These are phyloP conservation scores for Galleria mellonella DNA, from an alignment of 1,140 invertebrate genomes.

Conservation along the genomic window DNA sequence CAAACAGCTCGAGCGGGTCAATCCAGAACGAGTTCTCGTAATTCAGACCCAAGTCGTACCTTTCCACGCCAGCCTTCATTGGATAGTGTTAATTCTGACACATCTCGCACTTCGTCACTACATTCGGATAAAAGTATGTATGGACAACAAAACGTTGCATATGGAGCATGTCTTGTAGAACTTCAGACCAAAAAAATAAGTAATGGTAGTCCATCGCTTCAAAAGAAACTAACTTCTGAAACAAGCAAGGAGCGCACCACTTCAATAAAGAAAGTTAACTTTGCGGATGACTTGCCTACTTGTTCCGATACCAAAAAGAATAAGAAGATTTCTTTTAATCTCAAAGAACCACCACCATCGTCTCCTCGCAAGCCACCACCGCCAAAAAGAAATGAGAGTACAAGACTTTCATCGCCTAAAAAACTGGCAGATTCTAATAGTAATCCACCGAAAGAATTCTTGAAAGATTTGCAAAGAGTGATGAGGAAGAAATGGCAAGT, in stretches of 20 bases:
- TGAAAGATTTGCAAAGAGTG: constrained; percentile 90
- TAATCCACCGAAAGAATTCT: constrained; percentile 88
- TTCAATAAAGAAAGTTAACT: constrained; percentile 59
- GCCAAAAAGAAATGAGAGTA: constrained; percentile 83
- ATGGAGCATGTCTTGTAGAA: constrained; percentile 54
- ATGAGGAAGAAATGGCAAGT: constrained; percentile 97
- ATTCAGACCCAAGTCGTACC: constrained; percentile 24
- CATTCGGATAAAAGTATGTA: constrained; percentile 54
- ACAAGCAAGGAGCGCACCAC: constrained; percentile 40
- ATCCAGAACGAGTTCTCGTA: constrained; percentile 14
- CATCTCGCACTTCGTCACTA: constrained; percentile 44
- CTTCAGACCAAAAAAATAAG: constrained; percentile 52
- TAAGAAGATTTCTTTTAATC: constrained; percentile 57
- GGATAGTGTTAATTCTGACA: constrained; percentile 52
- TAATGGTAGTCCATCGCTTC: constrained; percentile 43
- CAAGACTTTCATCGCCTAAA: constrained; percentile 82
- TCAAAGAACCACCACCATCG: constrained; percentile 40
- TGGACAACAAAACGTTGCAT: constrained; percentile 41
- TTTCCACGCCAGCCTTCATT: constrained; percentile 55
- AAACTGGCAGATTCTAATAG: constrained; percentile 81
- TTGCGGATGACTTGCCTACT: constrained; percentile 47
- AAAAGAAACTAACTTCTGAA: constrained; percentile 38
- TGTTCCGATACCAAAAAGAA: constrained; percentile 39
- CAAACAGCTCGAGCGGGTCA: constrained; percentile 43
- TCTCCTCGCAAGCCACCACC: constrained; percentile 76